These are phyloP conservation scores for Lasioglossum lativentre DNA, from an alignment of 2,888 invertebrate genomes.

Conservation along the genomic window DNA sequence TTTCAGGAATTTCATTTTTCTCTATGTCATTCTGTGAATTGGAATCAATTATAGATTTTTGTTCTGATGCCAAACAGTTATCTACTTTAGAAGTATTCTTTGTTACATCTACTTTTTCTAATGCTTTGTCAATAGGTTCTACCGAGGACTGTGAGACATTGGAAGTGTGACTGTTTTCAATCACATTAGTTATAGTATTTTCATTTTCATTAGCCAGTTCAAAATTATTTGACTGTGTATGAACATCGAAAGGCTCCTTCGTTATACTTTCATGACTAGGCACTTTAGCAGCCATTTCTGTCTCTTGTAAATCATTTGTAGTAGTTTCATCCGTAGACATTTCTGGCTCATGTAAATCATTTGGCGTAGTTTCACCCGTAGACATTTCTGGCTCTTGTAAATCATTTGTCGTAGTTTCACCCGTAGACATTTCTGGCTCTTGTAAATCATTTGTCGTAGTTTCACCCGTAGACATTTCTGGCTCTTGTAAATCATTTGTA, in stretches of 20 bases:
- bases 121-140: conserved; percentile 19
- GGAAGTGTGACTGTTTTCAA: conserved; percentile 44
- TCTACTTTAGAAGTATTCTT: conserved; percentile 9
- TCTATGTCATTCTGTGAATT: neutral
- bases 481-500: neutral
- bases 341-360: too few species aligned
- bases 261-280: neutral
- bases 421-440: neutral
- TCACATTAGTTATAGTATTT: conserved; percentile 18
- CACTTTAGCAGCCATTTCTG: neutral
- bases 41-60: conserved; percentile 11
- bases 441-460: neutral
- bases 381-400: neutral
- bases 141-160: conserved; percentile 37
- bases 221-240: neutral
- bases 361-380: too few species aligned
- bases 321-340: neutral
- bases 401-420: too few species aligned
- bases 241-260: neutral
- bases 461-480: neutral
- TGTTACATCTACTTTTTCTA: conserved; percentile 27
- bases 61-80: neutral
- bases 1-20: neutral
- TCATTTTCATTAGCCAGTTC: conserved; percentile 11
- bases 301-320: neutral